Percentiles rank a stretch among this genome's conserved stretches.
These are phyloP conservation scores for Mesorhabditis sp. DNA, from an alignment of 2,888 invertebrate species.

Conservation along the genomic window DNA sequence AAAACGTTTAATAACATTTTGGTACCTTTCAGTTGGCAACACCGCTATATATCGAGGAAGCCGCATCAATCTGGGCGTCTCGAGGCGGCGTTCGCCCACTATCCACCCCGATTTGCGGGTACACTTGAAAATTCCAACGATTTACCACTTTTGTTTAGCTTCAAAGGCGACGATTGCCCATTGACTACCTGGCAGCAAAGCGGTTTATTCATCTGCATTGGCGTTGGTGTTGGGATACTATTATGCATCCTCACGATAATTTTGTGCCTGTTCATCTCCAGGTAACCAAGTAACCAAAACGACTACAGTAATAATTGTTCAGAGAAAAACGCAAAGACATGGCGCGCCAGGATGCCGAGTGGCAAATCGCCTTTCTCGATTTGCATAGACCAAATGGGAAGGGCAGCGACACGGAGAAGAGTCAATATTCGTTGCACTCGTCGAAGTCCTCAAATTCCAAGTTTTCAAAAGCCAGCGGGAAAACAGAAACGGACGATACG, in stretches of 20 bases:
- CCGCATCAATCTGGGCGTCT: neutral
- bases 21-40: neutral
- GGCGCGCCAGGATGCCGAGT: slow-evolving; percentile 30
- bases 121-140: neutral
- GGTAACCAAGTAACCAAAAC: neutral
- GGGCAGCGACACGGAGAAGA: neutral
- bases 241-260: neutral
- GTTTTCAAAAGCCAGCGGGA: neutral
- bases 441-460: neutral
- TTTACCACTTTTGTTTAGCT: neutral
- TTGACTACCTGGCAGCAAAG: neutral
- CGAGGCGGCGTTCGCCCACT: neutral
- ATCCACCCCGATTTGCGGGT: slow-evolving; percentile 1
- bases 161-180: neutral
- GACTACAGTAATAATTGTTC: neutral
- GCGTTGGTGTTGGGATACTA: neutral
- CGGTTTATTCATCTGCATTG: neutral
- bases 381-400: slow-evolving; percentile 8
- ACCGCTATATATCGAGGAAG: neutral
- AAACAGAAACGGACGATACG: neutral
- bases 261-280: neutral
- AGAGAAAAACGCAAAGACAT: slow-evolving; percentile 28
- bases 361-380: slow-evolving; percentile 27
- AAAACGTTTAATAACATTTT: neutral
- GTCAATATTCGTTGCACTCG: neutral